Evolutionary conservation across 2,888 invertebrate species (phyloP).

Genomic region (Hypomecis punctinalis): DNA sequence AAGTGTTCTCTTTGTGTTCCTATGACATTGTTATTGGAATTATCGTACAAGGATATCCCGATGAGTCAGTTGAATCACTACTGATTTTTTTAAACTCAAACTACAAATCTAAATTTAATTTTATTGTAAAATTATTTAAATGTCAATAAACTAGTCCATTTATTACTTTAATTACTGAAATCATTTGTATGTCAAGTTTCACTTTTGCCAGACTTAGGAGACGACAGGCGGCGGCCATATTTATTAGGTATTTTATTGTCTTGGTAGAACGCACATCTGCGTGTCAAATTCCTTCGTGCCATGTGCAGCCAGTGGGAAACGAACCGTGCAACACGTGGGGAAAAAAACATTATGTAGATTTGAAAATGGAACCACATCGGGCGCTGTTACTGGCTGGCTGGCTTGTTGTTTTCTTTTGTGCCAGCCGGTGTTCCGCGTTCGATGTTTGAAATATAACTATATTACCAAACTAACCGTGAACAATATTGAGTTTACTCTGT

Average conservation of each 20-base stretch:
- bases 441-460: constrained; percentile 15
- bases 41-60: too few species aligned
- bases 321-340: constrained; percentile 61
- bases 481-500: too few species aligned
- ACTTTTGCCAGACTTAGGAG: constrained; percentile 39
- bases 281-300: constrained; percentile 82
- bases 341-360: constrained; percentile 42
- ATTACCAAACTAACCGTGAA: too few species aligned
- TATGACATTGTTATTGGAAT: too few species aligned
- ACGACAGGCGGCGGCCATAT: constrained; percentile 61
- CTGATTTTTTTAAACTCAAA: too few species aligned
- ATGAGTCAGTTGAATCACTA: too few species aligned
- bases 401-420: constrained; percentile 28
- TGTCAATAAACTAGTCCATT: background rate
- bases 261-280: constrained; percentile 81
- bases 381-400: constrained; percentile 33
- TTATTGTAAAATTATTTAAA: too few species aligned
- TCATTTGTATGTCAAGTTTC: background rate
- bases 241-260: constrained; percentile 78
- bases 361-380: constrained; percentile 42
- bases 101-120: too few species aligned
- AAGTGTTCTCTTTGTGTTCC: too few species aligned
- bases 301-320: constrained; percentile 82
- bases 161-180: background rate
- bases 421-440: constrained; percentile 14